Base-by-base conservation (phyloP, 2,888 invertebrate species). In the Ectobius pallidus region DNA sequence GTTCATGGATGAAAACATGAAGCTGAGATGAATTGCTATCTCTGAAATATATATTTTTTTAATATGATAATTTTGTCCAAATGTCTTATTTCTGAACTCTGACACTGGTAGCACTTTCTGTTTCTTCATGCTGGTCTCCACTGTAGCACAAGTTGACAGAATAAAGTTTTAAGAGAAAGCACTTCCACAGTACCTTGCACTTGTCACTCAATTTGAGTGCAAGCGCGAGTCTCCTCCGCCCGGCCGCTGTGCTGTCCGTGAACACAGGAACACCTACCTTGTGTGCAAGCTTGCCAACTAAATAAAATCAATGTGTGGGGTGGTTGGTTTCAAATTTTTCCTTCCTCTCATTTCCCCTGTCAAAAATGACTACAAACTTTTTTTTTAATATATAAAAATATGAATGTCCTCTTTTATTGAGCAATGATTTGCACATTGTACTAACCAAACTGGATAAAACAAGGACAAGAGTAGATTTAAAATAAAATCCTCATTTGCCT, bases 141-240 rank as follows among this genome's bases (percentile, higher is more conserved):
- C 22, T 46, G 55, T 52, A 39, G 58, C 58, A 58, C 32, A 32
- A 58, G 58, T 58, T 58, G 27, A 30, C 30, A 14, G 3, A 25
- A 70, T 68, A 46, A 70, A 30, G 46, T 42, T 46, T 44, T 44
- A 65, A 65, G 65, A 65, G 25, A 69, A 49, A 71, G 63, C 71
- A 63, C 63, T 72, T 52, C 71, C 76, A 90, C 90, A 87, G 89
- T 91, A 91, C 91, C 91, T 91, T 89, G 90, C 90, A 91, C 91
- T 88, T 88, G 89, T 88, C 90, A 86, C 90, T 91, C 90, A 81
- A 88, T 89, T 91, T 90, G 91, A 91, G 90, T 85, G 90, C 88
- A 87, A 89, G 88, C 91, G 88, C 90, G 86, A 81, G 90, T 88
- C 87, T 89, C 85, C 84, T 79, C 81, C 80, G 79, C 79, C 80